phyloP scores from a whole-genome alignment of 2,797 vertebrate genomes.

The Poeciliopsis paucimaculata region DNA sequence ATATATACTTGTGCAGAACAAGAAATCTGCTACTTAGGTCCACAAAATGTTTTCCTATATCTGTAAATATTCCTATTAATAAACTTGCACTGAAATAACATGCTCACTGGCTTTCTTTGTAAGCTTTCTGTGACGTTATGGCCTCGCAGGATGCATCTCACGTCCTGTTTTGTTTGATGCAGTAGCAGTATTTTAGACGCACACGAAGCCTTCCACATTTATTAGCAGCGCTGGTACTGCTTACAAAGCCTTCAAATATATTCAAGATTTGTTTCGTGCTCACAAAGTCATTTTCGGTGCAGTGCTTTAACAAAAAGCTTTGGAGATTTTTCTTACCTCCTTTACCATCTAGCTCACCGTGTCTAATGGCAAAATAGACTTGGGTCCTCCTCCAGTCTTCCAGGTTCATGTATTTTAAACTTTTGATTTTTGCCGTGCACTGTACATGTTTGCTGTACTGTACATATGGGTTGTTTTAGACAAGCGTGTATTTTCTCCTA shows the following conservation, averaged over 20 bases:
- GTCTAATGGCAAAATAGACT: background rate
- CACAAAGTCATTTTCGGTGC: background rate
- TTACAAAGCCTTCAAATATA: background rate
- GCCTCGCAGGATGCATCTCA: constrained; percentile 5
- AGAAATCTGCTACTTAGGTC: constrained; percentile 26
- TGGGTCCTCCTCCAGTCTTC: background rate
- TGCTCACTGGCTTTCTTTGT: constrained; percentile 10
- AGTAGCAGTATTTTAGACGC: background rate
- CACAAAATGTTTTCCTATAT: constrained; percentile 64
- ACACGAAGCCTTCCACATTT: background rate
- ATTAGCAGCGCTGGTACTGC: background rate
- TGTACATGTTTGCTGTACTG: background rate
- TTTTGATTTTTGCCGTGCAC: background rate
- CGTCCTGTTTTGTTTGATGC: constrained; percentile 8
- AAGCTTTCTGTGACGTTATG: background rate
- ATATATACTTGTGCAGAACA: background rate
- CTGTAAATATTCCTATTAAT: constrained; percentile 84
- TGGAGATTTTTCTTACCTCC: background rate
- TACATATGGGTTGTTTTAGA: background rate
- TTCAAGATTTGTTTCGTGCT: background rate
- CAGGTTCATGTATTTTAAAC: background rate
- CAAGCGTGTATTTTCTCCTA: background rate
- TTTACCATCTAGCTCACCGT: background rate
- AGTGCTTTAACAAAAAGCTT: background rate
- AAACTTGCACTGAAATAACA: constrained; percentile 76